Base-by-base conservation (phyloP, 2,888 invertebrate genomes). In the Papilio gigon region DNA sequence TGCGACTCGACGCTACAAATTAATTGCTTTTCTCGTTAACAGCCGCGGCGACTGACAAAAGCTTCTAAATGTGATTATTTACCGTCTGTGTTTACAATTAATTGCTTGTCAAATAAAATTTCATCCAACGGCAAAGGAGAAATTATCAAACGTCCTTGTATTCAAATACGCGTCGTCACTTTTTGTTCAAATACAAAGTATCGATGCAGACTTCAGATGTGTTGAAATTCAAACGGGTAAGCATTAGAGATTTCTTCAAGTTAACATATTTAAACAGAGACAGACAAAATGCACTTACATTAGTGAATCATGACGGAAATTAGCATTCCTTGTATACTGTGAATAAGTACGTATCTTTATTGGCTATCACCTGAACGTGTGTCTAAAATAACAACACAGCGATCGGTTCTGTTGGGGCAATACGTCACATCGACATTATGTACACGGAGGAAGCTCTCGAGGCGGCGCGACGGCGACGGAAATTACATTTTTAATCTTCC, bases 401-500 rank as follows among this genome's bases (percentile, higher is more conserved):
- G 53, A 61, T 40, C 42, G 33, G 42, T 59, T 63, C 64, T 64
- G 33, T 64, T 64, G 27, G 27, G 11, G 59, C 44, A 75, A 78
- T 78, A 76, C 74, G 75, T 77, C 78, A 78, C 74, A 71, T 22
- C 69, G 75, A 75, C 76, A 74, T 71, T 72, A 71, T 63, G 72
- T 71, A 71, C 71, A 75, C 73, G 71, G 71, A 77, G 82, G 79
- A 82, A 79, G 79, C 77, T 47, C n/a, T 20, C 47, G 20, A 47
- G 47, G 76, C 69, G 76, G 73, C 75, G 76, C 69, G 76, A 73
- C 75, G 71, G 73, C 77, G 78, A 79, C 81, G 84, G 84, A 84
- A 83, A 84, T 84, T 84, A 82, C 79, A 78, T 80, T 83, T 83
- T 84, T 84, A 84, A 84, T 81, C 83, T 79, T 50, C 59, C 40